Conservation (phyloP, 2,113 vertebrate genomes). For the Dasypus novemcinctus region DNA sequence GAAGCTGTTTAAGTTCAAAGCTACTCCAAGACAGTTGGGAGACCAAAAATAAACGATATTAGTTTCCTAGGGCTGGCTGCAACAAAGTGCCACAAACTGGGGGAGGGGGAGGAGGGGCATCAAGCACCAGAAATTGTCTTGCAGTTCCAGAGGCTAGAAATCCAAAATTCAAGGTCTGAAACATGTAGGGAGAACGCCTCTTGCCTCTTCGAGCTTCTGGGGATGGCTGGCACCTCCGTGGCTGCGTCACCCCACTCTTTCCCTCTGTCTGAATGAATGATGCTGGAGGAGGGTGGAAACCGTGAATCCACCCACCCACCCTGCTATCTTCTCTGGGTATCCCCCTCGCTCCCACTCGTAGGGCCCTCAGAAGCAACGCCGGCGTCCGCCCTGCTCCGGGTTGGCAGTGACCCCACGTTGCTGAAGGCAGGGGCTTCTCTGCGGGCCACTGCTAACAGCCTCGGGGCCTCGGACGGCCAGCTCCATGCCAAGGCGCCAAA, state of each 20-base stretch:
- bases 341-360: not conserved
- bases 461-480: constrained; percentile 90
- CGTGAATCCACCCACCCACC: not conserved
- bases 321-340: not conserved
- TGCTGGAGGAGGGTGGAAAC: not conserved
- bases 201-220: too few relatives aligned
- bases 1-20: not conserved
- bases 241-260: not conserved
- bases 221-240: too few relatives aligned
- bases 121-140: too few relatives aligned
- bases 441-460: constrained; percentile 67
- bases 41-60: too few relatives aligned
- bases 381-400: constrained; percentile 85
- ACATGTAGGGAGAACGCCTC: too few relatives aligned
- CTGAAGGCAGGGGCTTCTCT: constrained; percentile 71
- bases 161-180: too few relatives aligned
- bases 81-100: too few relatives aligned
- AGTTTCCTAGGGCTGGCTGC: too few relatives aligned
- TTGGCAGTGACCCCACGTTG: constrained; percentile 87
- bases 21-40: too few relatives aligned
- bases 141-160: too few relatives aligned
- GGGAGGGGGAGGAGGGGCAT: too few relatives aligned
- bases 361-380: constrained; percentile 55
- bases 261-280: not conserved
- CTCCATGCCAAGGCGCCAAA: constrained; percentile 88